A percentile compares a stretch with the other conserved stretches of the same genome.
phyloP scores from a whole-genome alignment of 2,797 vertebrate species.

The Sternarchorhynchus goeldii region DNA sequence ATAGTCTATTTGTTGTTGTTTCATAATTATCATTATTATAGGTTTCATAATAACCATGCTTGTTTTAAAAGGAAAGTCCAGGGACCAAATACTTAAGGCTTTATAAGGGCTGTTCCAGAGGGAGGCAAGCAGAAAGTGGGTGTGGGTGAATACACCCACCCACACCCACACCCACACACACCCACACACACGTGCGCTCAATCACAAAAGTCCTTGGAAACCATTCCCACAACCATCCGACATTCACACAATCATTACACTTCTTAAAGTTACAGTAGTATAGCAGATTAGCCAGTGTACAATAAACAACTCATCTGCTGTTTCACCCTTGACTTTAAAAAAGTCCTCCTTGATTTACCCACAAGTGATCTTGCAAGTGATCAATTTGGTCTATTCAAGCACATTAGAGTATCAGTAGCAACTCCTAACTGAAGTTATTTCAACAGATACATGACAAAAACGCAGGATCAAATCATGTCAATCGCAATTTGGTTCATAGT shows the following conservation, averaged over 20 bases:
- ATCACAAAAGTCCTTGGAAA: constrained; percentile 78
- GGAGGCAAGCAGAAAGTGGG: constrained; percentile 81
- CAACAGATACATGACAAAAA: constrained; percentile 47
- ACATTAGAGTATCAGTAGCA: constrained; percentile 75
- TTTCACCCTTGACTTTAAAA: constrained; percentile 68
- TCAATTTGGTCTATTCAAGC: constrained; percentile 84
- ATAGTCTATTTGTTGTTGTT: constrained; percentile 68
- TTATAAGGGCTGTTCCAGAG: constrained; percentile 88
- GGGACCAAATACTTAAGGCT: constrained; percentile 98
- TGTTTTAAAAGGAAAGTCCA: constrained; percentile 86
- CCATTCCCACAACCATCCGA: constrained; percentile 73
- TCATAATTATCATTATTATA: constrained; percentile 75
- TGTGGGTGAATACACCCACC: constrained; percentile 77
- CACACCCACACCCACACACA: constrained; percentile 31
- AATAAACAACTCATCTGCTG: constrained; percentile 87
- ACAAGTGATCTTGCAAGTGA: constrained; percentile 90
- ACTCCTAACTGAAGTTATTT: constrained; percentile 62
- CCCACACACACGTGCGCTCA: constrained; percentile 26
- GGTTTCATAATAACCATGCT: constrained; percentile 86
- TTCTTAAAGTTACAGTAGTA: constrained; percentile 94
- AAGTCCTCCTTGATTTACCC: constrained; percentile 75
- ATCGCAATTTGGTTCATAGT: constrained; percentile 62
- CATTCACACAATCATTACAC: constrained; percentile 90
- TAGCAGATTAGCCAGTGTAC: constrained; percentile 99
- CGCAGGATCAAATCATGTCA: constrained; percentile 56